Conservation (phyloP, 2,888 invertebrate genomes). For the Parochlus steinenii region DNA sequence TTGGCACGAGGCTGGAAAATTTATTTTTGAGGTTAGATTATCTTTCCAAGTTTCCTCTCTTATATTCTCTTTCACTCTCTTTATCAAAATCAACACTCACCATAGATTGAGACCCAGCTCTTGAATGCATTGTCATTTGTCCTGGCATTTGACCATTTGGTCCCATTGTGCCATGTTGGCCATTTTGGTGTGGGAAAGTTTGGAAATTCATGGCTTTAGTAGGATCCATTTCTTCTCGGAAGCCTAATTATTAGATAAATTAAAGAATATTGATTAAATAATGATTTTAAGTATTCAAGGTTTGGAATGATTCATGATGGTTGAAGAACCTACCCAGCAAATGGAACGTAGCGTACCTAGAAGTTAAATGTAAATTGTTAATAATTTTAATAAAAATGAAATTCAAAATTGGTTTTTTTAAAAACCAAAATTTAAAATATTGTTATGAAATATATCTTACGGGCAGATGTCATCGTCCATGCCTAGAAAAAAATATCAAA, state of each 20-base stretch:
- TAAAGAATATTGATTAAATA: too few relatives aligned
- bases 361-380: too few relatives aligned
- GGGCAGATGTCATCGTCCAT: constrained; percentile 96
- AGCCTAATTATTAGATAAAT: too few relatives aligned
- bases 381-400: too few relatives aligned
- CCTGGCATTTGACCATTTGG: constrained; percentile 57
- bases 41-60: neutral
- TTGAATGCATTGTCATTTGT: constrained; percentile 56
- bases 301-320: too few relatives aligned
- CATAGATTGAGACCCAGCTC: constrained; percentile 82
- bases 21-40: neutral
- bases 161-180: constrained; percentile 60
- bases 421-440: too few relatives aligned
- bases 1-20: constrained; percentile 41
- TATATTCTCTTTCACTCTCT: neutral
- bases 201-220: constrained; percentile 80
- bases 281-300: too few relatives aligned
- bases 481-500: constrained; percentile 35
- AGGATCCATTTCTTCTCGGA: constrained; percentile 92
- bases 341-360: constrained; percentile 94
- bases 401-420: too few relatives aligned
- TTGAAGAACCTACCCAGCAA: too few relatives aligned
- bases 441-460: too few relatives aligned
- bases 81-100: constrained; percentile 30
- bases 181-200: constrained; percentile 63